These are phyloP conservation scores for Pseudonaja textilis DNA, from an alignment of 2,113 vertebrate genomes.

Conservation along the genomic window DNA sequence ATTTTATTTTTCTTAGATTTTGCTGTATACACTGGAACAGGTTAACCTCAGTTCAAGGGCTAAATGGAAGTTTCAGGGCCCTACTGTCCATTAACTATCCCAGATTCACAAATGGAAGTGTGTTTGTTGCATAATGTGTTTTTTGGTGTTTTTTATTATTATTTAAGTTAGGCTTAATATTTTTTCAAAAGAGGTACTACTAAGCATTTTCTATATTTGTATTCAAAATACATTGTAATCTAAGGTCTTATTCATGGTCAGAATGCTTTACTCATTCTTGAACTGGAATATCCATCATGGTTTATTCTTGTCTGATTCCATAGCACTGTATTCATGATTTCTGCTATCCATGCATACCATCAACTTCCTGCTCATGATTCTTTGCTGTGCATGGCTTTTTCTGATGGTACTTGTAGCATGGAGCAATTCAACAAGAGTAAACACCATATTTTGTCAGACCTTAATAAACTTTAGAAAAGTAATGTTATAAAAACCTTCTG, in stretches of 20 bases:
- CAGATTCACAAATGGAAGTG: background rate
- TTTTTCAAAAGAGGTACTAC: conserved; percentile 36
- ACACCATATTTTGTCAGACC: background rate
- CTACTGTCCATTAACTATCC: background rate
- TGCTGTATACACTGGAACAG: background rate
- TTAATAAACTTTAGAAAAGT: background rate
- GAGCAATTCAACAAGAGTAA: background rate
- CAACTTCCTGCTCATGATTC: background rate
- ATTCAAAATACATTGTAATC: background rate
- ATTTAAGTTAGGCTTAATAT: conserved; percentile 40
- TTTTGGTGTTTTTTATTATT: conserved; percentile 52
- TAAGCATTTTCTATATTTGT: background rate
- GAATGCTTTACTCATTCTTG: background rate
- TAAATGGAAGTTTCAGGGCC: background rate
- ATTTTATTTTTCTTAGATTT: background rate
- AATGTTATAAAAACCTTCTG: background rate
- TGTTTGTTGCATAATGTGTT: conserved; percentile 40
- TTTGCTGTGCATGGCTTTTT: background rate
- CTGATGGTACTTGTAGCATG: background rate
- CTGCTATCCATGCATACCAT: background rate
- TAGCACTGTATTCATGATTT: too few relatives aligned
- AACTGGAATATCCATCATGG: background rate
- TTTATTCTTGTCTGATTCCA: background rate
- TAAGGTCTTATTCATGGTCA: background rate
- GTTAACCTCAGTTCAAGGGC: background rate